These are phyloP conservation scores for Montipora sp. DNA, from an alignment of 64 coral and sea anemone species.

Conservation along the genomic window DNA sequence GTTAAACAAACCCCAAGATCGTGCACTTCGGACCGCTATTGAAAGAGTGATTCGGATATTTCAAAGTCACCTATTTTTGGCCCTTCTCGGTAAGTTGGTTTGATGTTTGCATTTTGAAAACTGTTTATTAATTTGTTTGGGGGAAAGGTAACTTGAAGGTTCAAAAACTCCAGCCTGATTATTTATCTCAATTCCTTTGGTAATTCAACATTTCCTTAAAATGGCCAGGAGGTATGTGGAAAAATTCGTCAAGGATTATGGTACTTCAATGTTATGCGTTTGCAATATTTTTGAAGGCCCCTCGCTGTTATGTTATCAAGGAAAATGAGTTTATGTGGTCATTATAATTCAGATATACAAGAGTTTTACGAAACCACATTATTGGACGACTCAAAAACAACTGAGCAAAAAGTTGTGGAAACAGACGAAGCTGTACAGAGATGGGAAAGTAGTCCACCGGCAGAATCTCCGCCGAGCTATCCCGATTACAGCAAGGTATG, in stretches of 20 bases:
- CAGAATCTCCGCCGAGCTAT: conserved; percentile 27
- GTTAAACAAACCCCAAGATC: conserved; percentile 95
- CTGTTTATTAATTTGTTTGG: background rate
- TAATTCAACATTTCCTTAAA: background rate
- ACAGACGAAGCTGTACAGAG: conserved; percentile 65
- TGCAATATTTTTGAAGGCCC: conserved; percentile 27
- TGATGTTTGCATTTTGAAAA: conserved; percentile 21
- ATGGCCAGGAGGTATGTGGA: background rate
- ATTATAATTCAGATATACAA: conserved; percentile 77
- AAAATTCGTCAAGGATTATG: background rate
- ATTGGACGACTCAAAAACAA: conserved; percentile 71
- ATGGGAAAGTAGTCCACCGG: conserved; percentile 63
- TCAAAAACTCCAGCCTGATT: background rate
- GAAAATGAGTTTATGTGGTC: background rate
- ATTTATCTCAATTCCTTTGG: background rate
- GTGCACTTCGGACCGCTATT: conserved; percentile 86
- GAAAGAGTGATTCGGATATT: conserved; percentile 99
- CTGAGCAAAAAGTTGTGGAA: conserved; percentile 72
- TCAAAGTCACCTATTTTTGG: conserved; percentile 94
- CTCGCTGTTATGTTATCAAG: conserved; percentile 13
- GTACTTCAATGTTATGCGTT: conserved; percentile 1
- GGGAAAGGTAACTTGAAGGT: background rate
- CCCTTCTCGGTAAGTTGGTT: conserved; percentile 85
- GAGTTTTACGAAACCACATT: conserved; percentile 87
- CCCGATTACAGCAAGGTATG: background rate